These are phyloP conservation scores for Trematomus bernacchii DNA, from an alignment of 2,797 vertebrate genomes.

Conservation along the genomic window DNA sequence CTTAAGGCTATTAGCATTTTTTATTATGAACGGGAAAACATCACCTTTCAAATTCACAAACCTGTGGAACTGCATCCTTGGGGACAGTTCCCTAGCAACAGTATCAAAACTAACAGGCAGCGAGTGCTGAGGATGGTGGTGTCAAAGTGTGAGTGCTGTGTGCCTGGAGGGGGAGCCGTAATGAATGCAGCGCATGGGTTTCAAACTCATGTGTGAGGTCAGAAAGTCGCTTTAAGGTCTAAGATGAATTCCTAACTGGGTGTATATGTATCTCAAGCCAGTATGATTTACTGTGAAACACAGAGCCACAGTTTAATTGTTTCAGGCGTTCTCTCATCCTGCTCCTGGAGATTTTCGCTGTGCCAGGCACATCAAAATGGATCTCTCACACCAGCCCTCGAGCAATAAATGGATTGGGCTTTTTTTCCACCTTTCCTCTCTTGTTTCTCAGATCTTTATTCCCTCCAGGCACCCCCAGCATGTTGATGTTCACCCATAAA, in stretches of 20 bases:
- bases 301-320: constrained; percentile 41
- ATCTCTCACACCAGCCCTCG: constrained; percentile 66
- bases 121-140: constrained; percentile 44
- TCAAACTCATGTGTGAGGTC: constrained; percentile 56
- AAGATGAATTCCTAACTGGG: constrained; percentile 33
- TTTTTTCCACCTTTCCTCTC: constrained; percentile 53
- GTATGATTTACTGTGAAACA: constrained; percentile 32
- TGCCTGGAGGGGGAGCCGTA: constrained; percentile 40
- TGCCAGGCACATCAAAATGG: constrained; percentile 76
- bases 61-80: constrained; percentile 66
- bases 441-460: constrained; percentile 61
- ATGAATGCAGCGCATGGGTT: constrained; percentile 58
- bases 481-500: constrained; percentile 35
- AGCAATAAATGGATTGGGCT: constrained; percentile 53
- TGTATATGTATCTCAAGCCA: not conserved
- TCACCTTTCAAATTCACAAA: constrained; percentile 66
- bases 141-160: constrained; percentile 59
- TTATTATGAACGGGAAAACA: constrained; percentile 63
- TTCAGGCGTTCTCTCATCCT: constrained; percentile 51
- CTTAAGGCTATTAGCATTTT: constrained; percentile 79
- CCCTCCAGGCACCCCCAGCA: constrained; percentile 36
- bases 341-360: constrained; percentile 57
- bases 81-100: constrained; percentile 84
- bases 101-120: constrained; percentile 73
- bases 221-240: constrained; percentile 47